Percentiles rank a stretch among this genome's conserved stretches.
Evolutionary conservation across 2,113 vertebrate genomes (phyloP).

Genomic region (Nesoenas mayeri): DNA sequence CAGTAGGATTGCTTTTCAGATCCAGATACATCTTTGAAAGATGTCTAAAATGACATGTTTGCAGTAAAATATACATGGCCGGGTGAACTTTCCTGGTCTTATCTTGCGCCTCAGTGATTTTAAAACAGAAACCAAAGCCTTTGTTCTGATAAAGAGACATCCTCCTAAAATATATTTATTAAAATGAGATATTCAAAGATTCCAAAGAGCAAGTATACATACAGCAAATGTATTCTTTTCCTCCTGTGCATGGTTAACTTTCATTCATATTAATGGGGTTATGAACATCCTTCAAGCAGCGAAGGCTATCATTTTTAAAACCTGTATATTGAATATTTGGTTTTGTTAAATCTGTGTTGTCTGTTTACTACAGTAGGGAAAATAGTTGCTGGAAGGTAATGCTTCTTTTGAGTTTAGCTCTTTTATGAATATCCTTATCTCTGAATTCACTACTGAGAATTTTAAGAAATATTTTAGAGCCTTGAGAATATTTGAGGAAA

Average conservation of each 20-base stretch:
- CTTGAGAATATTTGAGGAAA: not conserved
- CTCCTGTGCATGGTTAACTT: slow-evolving; percentile 64
- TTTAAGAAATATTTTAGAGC: not conserved
- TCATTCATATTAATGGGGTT: slow-evolving; percentile 54
- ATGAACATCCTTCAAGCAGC: slow-evolving; percentile 24
- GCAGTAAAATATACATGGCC: slow-evolving; percentile 77
- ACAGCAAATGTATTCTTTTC: slow-evolving; percentile 37
- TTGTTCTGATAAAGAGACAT: slow-evolving; percentile 68
- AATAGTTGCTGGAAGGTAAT: not conserved
- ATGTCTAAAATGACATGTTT: slow-evolving; percentile 83
- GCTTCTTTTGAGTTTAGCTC: slow-evolving; percentile 6
- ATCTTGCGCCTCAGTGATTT: slow-evolving; percentile 81
- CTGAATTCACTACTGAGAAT: not conserved
- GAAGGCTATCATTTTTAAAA: slow-evolving; percentile 53
- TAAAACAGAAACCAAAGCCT: slow-evolving; percentile 72
- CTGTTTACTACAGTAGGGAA: not conserved
- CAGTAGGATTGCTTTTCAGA: slow-evolving; percentile 75
- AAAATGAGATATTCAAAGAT: slow-evolving; percentile 71
- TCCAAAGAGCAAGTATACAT: slow-evolving; percentile 11
- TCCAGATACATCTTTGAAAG: slow-evolving; percentile 75
- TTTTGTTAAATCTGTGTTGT: slow-evolving; percentile 40
- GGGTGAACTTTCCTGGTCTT: slow-evolving; percentile 72
- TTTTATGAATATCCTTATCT: not conserved
- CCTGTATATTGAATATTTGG: slow-evolving; percentile 47
- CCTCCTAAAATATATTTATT: slow-evolving; percentile 70